Percentiles rank a stretch among this genome's conserved stretches.
These are phyloP conservation scores for Lithophane leautieri DNA, from an alignment of 2,888 invertebrate genomes.

Conservation along the genomic window DNA sequence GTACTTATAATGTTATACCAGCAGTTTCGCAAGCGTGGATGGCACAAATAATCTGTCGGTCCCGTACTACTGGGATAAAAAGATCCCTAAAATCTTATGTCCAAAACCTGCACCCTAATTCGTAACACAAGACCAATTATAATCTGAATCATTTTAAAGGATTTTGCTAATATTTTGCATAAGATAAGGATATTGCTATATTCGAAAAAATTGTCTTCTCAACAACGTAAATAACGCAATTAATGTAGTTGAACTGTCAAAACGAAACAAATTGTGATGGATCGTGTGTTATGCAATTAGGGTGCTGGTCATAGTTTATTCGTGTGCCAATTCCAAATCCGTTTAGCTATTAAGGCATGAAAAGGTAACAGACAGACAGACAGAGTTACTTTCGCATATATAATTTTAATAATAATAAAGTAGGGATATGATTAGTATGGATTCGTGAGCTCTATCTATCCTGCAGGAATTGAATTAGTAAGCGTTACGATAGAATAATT, in stretches of 20 bases:
- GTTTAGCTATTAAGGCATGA: neutral
- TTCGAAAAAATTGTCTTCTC: no score
- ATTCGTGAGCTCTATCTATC: conserved; percentile 26
- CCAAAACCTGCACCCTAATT: neutral
- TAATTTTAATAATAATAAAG: neutral
- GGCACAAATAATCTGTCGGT: neutral
- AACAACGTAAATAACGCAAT: no score
- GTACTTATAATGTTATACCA: neutral
- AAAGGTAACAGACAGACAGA: no score
- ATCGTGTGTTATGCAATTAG: no score
- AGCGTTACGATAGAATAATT: conserved; percentile 37
- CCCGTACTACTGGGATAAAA: neutral
- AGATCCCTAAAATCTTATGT: neutral
- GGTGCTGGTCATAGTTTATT: no score
- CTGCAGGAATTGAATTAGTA: conserved; percentile 33
- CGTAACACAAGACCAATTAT: no score
- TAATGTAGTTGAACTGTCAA: no score
- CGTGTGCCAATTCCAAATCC: neutral
- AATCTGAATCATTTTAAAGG: no score
- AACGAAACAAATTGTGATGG: no score
- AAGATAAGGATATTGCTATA: no score
- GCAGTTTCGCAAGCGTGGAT: neutral
- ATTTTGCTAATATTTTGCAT: no score
- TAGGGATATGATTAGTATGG: neutral
- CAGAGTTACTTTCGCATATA: neutral